Percentiles rank a stretch among this genome's conserved stretches.
These are phyloP conservation scores for Scaptomyza hsui DNA, from an alignment of 1,140 invertebrate species.

Conservation along the genomic window DNA sequence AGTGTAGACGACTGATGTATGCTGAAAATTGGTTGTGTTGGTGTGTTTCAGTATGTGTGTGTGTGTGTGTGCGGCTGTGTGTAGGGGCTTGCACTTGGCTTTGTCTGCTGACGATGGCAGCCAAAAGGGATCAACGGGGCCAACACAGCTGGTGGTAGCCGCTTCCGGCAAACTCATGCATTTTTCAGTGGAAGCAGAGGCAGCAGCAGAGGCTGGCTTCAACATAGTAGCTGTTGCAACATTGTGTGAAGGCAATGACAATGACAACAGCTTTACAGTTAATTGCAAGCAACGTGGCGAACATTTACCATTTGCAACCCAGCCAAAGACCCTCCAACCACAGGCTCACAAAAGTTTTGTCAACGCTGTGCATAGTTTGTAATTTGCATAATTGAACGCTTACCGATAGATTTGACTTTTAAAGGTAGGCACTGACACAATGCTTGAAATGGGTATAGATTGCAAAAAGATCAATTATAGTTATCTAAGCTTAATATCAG, in stretches of 20 bases:
- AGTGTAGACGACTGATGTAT: conserved; percentile 61
- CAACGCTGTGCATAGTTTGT: conserved; percentile 23
- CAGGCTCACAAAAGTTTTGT: not conserved
- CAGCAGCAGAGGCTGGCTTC: conserved; percentile 9
- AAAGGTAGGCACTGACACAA: not conserved
- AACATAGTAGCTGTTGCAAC: conserved; percentile 42
- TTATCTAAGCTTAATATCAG: not conserved
- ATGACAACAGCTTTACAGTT: conserved; percentile 61
- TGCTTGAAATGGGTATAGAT: not conserved
- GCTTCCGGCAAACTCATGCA: conserved; percentile 66
- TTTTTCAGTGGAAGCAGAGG: conserved; percentile 58
- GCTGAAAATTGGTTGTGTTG: conserved; percentile 59
- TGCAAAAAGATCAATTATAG: conserved; percentile 14
- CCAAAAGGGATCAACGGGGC: conserved; percentile 41
- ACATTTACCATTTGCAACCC: conserved; percentile 22
- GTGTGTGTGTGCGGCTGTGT: conserved; percentile 11
- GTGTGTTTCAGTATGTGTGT: conserved; percentile 43
- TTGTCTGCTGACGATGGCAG: conserved; percentile 43
- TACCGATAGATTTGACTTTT: conserved; percentile 28
- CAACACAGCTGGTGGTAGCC: conserved; percentile 62
- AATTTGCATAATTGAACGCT: conserved; percentile 53
- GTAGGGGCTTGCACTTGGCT: conserved; percentile 30
- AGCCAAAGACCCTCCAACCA: conserved; percentile 5
- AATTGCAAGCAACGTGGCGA: conserved; percentile 63
- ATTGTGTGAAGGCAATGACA: conserved; percentile 55